Percentiles rank a stretch among this genome's conserved stretches.
Evolutionary conservation across 2,888 invertebrate species (phyloP).

Genomic region (Chymomyza amoena): DNA sequence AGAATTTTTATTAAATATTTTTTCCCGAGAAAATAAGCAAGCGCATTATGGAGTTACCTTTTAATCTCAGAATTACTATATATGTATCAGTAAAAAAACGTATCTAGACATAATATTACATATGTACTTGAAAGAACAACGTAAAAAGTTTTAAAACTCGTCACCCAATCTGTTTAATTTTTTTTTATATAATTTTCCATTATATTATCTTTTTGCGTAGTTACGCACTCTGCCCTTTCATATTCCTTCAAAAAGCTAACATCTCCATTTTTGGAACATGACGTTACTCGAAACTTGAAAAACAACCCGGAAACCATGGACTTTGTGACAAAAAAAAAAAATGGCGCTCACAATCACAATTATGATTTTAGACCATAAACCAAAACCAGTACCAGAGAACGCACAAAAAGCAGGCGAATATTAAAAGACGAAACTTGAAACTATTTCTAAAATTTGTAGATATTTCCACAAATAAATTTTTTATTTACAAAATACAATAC

Average conservation of each 20-base stretch:
- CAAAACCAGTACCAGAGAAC: background rate
- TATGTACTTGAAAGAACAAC: too few species aligned
- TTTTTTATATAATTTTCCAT: background rate
- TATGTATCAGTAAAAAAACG: too few species aligned
- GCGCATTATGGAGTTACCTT: too few species aligned
- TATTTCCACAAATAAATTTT: background rate
- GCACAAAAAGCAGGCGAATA: background rate
- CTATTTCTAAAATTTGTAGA: background rate
- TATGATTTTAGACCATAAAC: background rate
- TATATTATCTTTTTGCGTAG: background rate
- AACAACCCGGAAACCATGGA: background rate
- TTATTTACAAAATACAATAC: constrained; percentile 1
- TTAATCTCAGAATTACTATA: too few species aligned
- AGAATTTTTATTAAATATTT: too few species aligned
- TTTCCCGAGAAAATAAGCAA: too few species aligned
- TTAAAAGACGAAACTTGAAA: background rate
- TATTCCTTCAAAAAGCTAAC: background rate
- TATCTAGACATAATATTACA: too few species aligned
- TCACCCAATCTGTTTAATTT: too few species aligned
- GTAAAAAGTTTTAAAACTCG: too few species aligned
- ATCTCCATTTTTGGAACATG: background rate
- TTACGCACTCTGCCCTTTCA: background rate
- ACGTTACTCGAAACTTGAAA: background rate
- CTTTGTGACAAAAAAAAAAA: background rate
- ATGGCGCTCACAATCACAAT: background rate